Conservation (phyloP, 92 coral and sea anemone genomes). For the Bergia puertoricense region DNA sequence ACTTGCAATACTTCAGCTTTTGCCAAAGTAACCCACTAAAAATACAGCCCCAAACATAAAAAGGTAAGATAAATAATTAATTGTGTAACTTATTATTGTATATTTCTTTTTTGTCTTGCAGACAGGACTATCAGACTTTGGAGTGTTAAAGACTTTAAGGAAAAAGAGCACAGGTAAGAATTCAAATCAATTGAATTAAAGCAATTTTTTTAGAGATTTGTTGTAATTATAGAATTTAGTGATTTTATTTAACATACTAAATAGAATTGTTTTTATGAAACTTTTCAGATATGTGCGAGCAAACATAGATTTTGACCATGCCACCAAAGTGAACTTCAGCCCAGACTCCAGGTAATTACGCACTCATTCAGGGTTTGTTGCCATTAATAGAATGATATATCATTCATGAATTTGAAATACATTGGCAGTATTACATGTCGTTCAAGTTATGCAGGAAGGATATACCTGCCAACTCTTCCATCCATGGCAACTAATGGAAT, state of each 20-base stretch:
- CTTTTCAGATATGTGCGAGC: constrained; percentile 88
- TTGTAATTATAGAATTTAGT: no score
- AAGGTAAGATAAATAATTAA: neutral
- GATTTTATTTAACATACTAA: no score
- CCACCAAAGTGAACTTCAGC: constrained; percentile 92
- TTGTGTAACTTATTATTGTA: neutral
- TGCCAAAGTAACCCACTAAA: no score
- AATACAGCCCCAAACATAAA: neutral
- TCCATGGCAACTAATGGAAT: no score
- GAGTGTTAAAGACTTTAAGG: constrained; percentile 99
- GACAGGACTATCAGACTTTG: constrained; percentile 96
- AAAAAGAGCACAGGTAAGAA: constrained; percentile 96
- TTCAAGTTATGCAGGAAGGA: neutral
- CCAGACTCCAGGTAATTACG: constrained; percentile 87
- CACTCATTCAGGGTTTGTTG: neutral
- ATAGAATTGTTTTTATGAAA: neutral
- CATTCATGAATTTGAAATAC: neutral
- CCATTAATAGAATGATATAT: neutral
- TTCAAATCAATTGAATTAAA: neutral
- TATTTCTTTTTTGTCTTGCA: constrained; percentile 46
- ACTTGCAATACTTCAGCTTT: no score
- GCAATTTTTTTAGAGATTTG: neutral
- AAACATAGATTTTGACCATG: constrained; percentile 98
- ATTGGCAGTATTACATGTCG: neutral
- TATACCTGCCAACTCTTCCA: no score